A percentile compares a stretch with the other conserved stretches of the same genome.
phyloP scores from a whole-genome alignment of 2,797 vertebrate genomes.

The Manis pentadactyla region DNA sequence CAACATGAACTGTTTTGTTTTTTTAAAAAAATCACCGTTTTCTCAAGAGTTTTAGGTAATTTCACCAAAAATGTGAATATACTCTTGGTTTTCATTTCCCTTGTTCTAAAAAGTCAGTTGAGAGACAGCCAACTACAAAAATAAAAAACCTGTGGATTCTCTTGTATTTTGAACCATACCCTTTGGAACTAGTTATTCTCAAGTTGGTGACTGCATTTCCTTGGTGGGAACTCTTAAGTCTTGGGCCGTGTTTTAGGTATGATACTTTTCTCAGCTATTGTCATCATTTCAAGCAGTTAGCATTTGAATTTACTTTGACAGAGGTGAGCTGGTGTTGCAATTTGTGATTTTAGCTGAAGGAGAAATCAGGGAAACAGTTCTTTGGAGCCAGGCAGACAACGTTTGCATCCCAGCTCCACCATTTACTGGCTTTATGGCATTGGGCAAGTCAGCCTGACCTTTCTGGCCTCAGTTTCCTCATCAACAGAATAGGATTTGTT shows the following conservation, averaged over 20 bases:
- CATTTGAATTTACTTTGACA: conserved; percentile 2
- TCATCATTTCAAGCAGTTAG: background rate
- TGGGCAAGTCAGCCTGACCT: background rate
- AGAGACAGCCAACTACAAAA: conserved; percentile 8
- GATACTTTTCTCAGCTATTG: background rate
- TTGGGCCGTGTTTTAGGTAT: background rate
- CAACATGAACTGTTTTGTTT: conserved; percentile 9
- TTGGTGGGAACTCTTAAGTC: background rate
- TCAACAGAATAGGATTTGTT: conserved; percentile 22
- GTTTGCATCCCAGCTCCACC: background rate
- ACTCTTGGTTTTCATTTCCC: conserved; percentile 73
- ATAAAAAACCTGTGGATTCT: conserved; percentile 8
- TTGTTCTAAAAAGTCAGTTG: conserved; percentile 69
- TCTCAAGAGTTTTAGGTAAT: conserved; percentile 59
- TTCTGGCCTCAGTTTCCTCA: conserved; percentile 61
- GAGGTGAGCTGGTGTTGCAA: background rate
- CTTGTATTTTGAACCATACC: conserved; percentile 21
- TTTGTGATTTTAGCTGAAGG: conserved; percentile 31
- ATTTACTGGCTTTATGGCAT: background rate
- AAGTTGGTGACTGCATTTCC: background rate
- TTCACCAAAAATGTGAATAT: conserved; percentile 62
- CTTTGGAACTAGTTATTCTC: conserved; percentile 47
- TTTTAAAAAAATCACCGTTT: conserved; percentile 30
- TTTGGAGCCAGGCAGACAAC: conserved; percentile 3
- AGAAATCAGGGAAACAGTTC: background rate